phyloP scores from a whole-genome alignment of 2,888 invertebrate genomes.

The Autographa pulchrina region DNA sequence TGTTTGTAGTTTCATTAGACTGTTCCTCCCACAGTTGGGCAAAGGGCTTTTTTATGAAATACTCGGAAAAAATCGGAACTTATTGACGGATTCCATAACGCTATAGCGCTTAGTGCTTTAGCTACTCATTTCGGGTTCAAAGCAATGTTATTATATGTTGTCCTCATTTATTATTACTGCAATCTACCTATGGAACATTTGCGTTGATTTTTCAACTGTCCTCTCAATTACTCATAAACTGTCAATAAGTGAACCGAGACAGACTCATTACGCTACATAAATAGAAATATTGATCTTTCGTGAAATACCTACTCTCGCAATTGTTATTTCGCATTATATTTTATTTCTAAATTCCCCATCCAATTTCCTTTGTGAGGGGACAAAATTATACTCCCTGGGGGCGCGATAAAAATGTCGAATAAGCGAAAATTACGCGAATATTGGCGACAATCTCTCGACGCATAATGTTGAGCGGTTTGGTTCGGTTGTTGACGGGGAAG shows the following conservation, averaged over 20 bases:
- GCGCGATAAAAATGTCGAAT: conserved; percentile 60
- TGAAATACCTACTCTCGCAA: conserved; percentile 23
- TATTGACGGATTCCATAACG: too few relatives aligned
- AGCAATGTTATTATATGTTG: too few relatives aligned
- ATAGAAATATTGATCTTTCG: conserved; percentile 10
- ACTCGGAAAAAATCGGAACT: too few relatives aligned
- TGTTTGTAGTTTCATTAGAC: too few relatives aligned
- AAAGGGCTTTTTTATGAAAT: too few relatives aligned
- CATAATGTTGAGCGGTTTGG: conserved; percentile 15
- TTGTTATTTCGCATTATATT: conserved; percentile 48
- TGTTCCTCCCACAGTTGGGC: too few relatives aligned
- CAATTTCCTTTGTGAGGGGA: conserved; percentile 61
- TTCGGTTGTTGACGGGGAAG: conserved; percentile 8
- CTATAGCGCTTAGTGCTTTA: too few relatives aligned
- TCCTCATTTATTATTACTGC: too few relatives aligned
- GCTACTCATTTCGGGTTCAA: too few relatives aligned
- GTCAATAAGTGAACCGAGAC: background rate
- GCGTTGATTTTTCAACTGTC: background rate
- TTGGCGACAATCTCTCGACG: conserved; percentile 53
- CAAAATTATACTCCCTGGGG: conserved; percentile 64
- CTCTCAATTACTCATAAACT: background rate
- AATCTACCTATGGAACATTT: background rate
- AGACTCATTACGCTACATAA: background rate
- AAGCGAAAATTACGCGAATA: conserved; percentile 59
- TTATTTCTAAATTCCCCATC: conserved; percentile 50